Percentiles rank a stretch among this genome's conserved stretches.
These are phyloP conservation scores for Piprites chloris DNA, from an alignment of 2,113 vertebrate species.

Conservation along the genomic window DNA sequence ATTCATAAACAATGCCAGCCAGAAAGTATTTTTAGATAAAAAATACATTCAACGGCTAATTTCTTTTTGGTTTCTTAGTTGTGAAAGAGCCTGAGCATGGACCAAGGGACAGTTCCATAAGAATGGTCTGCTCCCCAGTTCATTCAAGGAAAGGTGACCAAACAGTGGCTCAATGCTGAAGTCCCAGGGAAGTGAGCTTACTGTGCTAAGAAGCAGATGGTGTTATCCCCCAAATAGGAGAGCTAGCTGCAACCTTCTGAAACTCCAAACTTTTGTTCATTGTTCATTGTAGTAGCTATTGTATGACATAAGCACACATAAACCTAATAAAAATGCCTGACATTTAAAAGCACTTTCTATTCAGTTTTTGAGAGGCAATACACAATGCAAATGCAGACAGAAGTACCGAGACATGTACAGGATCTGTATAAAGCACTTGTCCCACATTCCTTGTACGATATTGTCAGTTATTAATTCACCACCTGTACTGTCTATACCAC, in stretches of 20 bases:
- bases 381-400: background rate
- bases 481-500: background rate
- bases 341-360: background rate
- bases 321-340: background rate
- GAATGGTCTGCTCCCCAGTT: background rate
- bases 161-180: background rate
- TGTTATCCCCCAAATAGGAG: background rate
- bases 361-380: background rate
- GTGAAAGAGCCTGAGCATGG: background rate
- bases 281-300: background rate
- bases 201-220: background rate
- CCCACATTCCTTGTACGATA: background rate
- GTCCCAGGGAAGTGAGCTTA: background rate
- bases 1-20: accelerated
- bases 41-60: background rate
- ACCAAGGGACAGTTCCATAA: accelerated
- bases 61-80: background rate
- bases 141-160: background rate
- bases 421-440: background rate
- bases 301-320: background rate
- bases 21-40: background rate
- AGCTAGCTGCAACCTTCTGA: background rate
- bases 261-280: background rate
- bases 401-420: background rate
- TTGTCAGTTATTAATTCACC: background rate